Conservation (phyloP, 2,113 vertebrate species). For the Shinisaurus crocodilurus region DNA sequence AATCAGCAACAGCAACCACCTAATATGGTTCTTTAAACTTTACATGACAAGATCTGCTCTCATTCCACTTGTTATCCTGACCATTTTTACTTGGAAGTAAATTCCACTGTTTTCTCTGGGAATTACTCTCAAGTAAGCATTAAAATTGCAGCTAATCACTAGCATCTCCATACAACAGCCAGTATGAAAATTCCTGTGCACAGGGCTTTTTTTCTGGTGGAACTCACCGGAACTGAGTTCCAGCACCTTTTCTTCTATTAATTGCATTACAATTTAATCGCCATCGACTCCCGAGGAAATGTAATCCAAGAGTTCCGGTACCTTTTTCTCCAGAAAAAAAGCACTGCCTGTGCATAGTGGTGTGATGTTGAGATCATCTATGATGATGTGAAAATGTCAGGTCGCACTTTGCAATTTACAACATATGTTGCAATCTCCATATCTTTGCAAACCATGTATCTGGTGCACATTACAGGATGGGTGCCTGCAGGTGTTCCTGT, state of each 20-base stretch:
- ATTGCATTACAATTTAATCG: too few species aligned
- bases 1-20: not conserved
- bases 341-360: not conserved
- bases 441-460: not conserved
- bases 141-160: not conserved
- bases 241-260: too few species aligned
- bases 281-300: too few species aligned
- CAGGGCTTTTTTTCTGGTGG: too few species aligned
- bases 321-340: too few species aligned
- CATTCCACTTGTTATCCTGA: not conserved
- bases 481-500: not conserved
- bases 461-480: not conserved
- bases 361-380: not conserved
- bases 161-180: too few species aligned
- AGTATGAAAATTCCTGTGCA: not conserved
- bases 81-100: not conserved
- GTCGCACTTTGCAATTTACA: not conserved
- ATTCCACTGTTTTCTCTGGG: not conserved
- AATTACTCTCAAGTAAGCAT: not conserved
- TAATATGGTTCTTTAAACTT: not conserved
- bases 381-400: not conserved
- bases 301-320: too few species aligned
- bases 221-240: too few species aligned
- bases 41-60: rapidly evolving
- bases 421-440: not conserved